Evolutionary conservation across 2,888 invertebrate species (phyloP), one percentile per base, ranked within the genome.

Genomic region (Eristalis intricaria): DNA sequence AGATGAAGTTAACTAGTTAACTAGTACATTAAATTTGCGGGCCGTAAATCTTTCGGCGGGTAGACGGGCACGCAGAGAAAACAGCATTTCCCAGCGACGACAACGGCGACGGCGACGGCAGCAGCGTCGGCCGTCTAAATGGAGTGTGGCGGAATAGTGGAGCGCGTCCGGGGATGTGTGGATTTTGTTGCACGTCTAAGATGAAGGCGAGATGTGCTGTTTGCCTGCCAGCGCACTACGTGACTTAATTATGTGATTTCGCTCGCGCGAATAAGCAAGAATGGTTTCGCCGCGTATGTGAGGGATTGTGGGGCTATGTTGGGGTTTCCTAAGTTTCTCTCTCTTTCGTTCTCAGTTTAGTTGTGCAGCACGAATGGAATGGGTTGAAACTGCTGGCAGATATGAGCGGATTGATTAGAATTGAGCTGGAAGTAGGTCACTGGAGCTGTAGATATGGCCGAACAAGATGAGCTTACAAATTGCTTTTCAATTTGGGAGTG

Each of bases 241-340:
- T 86, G 86, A 86, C 86, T 86, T 86, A 82, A 86, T 86, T 86
- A 86, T 71, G 66, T 82, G 82, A 86, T 86, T 86, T 82, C 78
- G 86, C 77, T 70, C 65, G 65, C 71, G 68, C 58, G 40, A 69
- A 35, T 43, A 43, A 60, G 26, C 35, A 56, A 65, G 26, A 58
- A 43, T 32, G 40, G 35, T 73, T 69, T 69, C 69, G 11, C 11
- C 71, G 66, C 66, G 73, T 73, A 73, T 79, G 66, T 73, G 58
- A 66, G 71, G 71, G 60, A 38, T 83, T 68, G 23, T 43, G 23
- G 61, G 8, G 43, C 56, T 32, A 68, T 56, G 22, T 60, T 32
- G 50, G 50, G 50, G 50, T 50, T 50, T 50, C 50, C 50, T 50
- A 22, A 50, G 50, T 50, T 50, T 50, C 50, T 19, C 50, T 8